Base-by-base conservation (phyloP, 2,797 vertebrate genomes). In the Monodelphis domestica region DNA sequence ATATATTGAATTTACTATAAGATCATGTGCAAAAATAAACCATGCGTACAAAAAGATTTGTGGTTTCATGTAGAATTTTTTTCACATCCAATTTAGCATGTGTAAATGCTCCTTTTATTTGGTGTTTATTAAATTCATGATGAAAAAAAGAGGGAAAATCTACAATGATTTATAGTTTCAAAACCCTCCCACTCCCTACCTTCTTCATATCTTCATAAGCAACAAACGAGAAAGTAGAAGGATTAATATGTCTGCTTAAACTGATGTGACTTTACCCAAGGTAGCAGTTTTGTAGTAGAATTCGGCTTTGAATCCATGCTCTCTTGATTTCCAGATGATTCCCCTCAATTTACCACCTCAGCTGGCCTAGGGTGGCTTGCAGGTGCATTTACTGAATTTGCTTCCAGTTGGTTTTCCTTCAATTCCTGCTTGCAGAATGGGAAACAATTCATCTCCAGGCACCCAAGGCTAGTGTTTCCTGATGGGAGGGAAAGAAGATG, bases 361-460 rank as follows among this genome's bases (percentile, higher is more conserved):
- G 57, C 95, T 94, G 94, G 88, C 87, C 54, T 78, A 11, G 12
- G 38, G 50, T 93, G 1, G 38, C 87, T 24, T 89, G 78, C 12
- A 15, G 33, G 33, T 59, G 29, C 52, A 30, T 88, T 53, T 95
- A 29, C 90, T 15, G 51, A 12, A 78, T 90, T 29, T 59, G 56
- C n/a, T 54, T 78, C 21, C 90, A 38, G 90, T 53, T n/a, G 53
- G 55, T 91, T 97, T 97, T 95, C 92, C 57, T 91, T 84, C 91
- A 91, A 93, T 94, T 91, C 45, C 53, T 89, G 56, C 93, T 94
- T 91, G 92, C 28, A 87, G 57, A 96, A 95, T 87, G 96, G 56
- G 63, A 92, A 89, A 14, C 28, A 78, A 57, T 94, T 95, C 94
- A 94, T 90, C 53, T 94, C 3, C 90, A 87, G 63, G 63, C 1